Evolutionary conservation across 1,140 invertebrate genomes (phyloP), one percentile per base, ranked within the genome.

Genomic region (Coenobita brevimanus): DNA sequence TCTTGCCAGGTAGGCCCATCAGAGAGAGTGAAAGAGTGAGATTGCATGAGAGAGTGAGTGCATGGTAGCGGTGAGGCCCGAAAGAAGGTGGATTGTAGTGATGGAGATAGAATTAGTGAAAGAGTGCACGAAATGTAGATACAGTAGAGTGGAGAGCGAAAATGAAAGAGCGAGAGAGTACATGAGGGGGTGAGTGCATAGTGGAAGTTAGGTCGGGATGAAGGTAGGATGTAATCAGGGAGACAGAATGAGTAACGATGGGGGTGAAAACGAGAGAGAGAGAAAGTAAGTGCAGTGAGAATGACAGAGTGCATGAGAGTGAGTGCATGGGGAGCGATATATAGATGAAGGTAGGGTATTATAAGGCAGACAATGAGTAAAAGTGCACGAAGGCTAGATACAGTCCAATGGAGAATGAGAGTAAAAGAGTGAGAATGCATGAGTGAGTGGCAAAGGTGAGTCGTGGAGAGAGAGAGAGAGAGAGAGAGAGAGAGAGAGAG

Each of bases 401-500:
- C n/a, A n/a, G n/a, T n/a, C n/a, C n/a, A n/a, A n/a, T n/a, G n/a
- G n/a, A n/a, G n/a, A 57, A 57, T 57, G 54, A 57, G 54, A n/a
- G 54, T 13, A 13, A n/a, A 57, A 57, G 13, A 10, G 54, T 13
- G 10, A 57, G n/a, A 57, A 10, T 57, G 54, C 13, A n/a, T 10
- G 54, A 57, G 54, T 13, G 10, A n/a, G n/a, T 13, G 54, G n/a
- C 10, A n/a, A 13, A n/a, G 13, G 54, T 13, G 54, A n/a, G n/a
- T 10, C 10, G 54, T 10, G n/a, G n/a, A n/a, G n/a, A 13, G 54
- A 64, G 62, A 64, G 62, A 64, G 62, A 64, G 62, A 64, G 62
- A 64, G 62, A 64, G 62, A 64, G 62, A 64, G 62, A 64, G 62
- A 64, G 62, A 64, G 62, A 64, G 62, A 64, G 62, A 64, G 62